Conservation (phyloP, 37 sponge, comb jelly and placozoan genomes). For the Cladorhizidae sp. region DNA sequence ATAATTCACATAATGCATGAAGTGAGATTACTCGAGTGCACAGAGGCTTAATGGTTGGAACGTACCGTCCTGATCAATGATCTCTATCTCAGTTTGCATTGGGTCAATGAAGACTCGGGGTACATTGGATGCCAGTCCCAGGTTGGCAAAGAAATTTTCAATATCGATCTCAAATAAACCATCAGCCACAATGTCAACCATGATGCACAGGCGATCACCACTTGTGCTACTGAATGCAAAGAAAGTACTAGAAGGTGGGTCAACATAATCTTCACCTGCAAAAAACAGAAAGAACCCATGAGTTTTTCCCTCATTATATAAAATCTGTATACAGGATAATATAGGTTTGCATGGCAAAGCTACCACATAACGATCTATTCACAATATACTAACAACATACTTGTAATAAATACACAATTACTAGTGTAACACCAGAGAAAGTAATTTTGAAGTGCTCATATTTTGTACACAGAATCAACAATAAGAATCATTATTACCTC, state of each 20-base stretch:
- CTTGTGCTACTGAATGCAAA: not conserved
- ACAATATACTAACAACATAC: not conserved
- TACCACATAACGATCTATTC: not conserved
- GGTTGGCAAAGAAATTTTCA: not conserved
- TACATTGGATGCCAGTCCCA: not conserved
- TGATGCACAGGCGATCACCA: not conserved
- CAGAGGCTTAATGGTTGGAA: not conserved
- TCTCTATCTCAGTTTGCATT: not conserved
- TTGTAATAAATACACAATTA: not conserved
- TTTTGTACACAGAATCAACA: not conserved
- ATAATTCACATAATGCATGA: too few relatives aligned
- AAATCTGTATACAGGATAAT: too few relatives aligned
- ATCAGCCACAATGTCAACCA: not conserved
- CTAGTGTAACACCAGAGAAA: not conserved
- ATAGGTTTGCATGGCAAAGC: not conserved
- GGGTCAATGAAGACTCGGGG: not conserved
- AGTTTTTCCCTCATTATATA: too few relatives aligned
- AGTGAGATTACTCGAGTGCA: too few relatives aligned
- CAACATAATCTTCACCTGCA: not conserved
- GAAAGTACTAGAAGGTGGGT: not conserved
- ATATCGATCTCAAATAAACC: not conserved
- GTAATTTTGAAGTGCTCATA: not conserved
- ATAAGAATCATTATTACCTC: too few relatives aligned
- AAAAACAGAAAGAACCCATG: not conserved
- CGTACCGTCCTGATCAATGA: slow-evolving; percentile 9